These are phyloP conservation scores for Aratinga solstitialis DNA, from an alignment of 2,797 vertebrate species.

Conservation along the genomic window DNA sequence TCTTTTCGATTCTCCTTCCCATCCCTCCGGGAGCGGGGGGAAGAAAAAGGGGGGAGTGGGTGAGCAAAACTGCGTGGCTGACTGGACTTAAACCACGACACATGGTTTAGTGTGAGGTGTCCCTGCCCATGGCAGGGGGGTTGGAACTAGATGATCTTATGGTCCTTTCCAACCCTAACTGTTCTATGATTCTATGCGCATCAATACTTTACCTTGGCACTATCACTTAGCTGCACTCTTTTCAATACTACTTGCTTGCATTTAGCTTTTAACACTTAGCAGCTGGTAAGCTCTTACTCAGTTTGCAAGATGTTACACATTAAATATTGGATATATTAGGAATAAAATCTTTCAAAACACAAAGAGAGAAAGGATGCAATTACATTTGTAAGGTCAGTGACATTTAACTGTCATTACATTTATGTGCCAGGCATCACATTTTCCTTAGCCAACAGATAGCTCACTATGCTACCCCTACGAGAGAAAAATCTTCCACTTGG, in stretches of 20 bases:
- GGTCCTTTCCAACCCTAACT: too few species aligned
- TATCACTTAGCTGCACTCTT: neutral
- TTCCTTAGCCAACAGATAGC: neutral
- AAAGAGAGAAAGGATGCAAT: neutral
- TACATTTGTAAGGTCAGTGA: neutral
- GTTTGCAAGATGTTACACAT: neutral
- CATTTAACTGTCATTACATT: neutral
- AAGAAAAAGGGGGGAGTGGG: too few species aligned
- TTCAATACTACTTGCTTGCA: neutral
- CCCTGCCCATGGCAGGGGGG: too few species aligned
- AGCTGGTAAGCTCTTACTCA: neutral
- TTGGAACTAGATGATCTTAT: too few species aligned
- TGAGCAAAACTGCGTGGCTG: too few species aligned
- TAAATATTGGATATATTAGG: neutral
- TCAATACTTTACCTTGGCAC: neutral
- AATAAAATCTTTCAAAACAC: neutral
- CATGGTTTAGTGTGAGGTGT: too few species aligned
- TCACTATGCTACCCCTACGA: fast-evolving
- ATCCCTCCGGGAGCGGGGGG: too few species aligned
- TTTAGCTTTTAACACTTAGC: neutral
- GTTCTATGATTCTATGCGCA: too few species aligned
- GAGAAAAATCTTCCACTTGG: neutral
- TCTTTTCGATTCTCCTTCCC: too few species aligned
- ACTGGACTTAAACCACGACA: too few species aligned
- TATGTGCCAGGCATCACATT: neutral